Base-by-base conservation (phyloP, 2,888 invertebrate genomes). In the Rhagophthalmus giganteus region DNA sequence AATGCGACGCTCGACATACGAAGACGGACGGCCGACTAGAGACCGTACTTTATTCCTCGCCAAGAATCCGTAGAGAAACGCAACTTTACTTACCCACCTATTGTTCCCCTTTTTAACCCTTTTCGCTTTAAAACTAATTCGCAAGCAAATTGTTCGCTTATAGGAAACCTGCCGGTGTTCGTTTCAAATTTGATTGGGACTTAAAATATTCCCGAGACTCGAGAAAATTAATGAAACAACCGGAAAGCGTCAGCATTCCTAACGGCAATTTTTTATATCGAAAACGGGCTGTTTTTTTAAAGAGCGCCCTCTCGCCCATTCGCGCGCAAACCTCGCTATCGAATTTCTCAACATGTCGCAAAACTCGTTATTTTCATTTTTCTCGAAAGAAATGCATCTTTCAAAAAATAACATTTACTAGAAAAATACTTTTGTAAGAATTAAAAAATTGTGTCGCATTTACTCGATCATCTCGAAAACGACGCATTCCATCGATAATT, bases 1-100 rank as follows among this genome's bases (percentile, higher is more conserved):
- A 54, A 45, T 44, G 40, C 45, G 54, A 45, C 45, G 48, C 54
- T 45, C 33, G 54, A 54, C 54, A 37, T 45, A 45, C 45, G 54
- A 54, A 54, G 54, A 54, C 44, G 45, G 27, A 54, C 54, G 54
- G 49, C 34, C 51, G 34, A 35, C 45, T 40, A 35, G 45, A 51
- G 45, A 51, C 4, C 7, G 20, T 20, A 5, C 20, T 20, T 20
- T 20, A 20, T 20, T 20, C 7, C 20, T 20, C 4, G 20, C 3
- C 20, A 20, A 20, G 20, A 20, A 20, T 20, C 4, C 4, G 3
- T 20, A 20, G 7, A 20, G 20, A 7, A 20, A 5, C 20, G n/a
- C n/a, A n/a, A n/a, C n/a, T n/a, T n/a, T n/a, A n/a, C n/a, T n/a
- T n/a, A n/a, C n/a, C n/a, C n/a, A n/a, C n/a, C n/a, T n/a, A n/a